Evolutionary conservation across 1,140 invertebrate species (phyloP), one percentile per base, ranked within the genome.

Genomic region (Micrasema longulum): DNA sequence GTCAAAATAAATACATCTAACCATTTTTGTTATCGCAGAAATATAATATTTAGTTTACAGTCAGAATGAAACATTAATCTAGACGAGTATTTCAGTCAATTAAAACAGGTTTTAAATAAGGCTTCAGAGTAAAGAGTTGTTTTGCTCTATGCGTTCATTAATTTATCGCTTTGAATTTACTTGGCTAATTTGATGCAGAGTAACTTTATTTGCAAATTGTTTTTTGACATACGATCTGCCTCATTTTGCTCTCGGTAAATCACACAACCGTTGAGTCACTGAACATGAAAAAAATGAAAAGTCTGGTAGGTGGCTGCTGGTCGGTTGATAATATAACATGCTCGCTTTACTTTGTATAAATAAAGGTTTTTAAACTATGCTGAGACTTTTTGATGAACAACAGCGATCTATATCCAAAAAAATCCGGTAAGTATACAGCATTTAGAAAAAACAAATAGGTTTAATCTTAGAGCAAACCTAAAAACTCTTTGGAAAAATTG

Each of bases 181-280:
- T n/a, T 2, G 11, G 41, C 2, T 2, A 16, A 16, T 47, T 16
- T 47, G 43, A 47, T 16, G 3, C 0, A 3, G 43, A 14, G 16
- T 16, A 1, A 5, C 16, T n/a, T 47, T 47, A 47, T n/a, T 47
- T n/a, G 6, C 12, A 14, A 35, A 5, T 31, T 55, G 35, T 14
- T 55, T 7, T 26, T 9, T 35, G n/a, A 36, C n/a, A 55, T 55
- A n/a, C 20, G 52, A 55, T 55, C 23, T n/a, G 52, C n/a, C 52
- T 60, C 35, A 60, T 60, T 60, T 11, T 11, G 35, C 41, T 18
- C 35, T 11, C 55, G 22, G 36, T 60, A 60, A 41, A 38, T 60
- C 35, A 60, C 55, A 38, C 16, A 60, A 22, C 36, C 55, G 36
- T 60, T 60, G 55, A 60, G 55, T 60, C 55, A 60, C 55, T 38